phyloP scores from a whole-genome alignment of 2,888 invertebrate genomes.

The Enoplolaimus lenunculus region DNA sequence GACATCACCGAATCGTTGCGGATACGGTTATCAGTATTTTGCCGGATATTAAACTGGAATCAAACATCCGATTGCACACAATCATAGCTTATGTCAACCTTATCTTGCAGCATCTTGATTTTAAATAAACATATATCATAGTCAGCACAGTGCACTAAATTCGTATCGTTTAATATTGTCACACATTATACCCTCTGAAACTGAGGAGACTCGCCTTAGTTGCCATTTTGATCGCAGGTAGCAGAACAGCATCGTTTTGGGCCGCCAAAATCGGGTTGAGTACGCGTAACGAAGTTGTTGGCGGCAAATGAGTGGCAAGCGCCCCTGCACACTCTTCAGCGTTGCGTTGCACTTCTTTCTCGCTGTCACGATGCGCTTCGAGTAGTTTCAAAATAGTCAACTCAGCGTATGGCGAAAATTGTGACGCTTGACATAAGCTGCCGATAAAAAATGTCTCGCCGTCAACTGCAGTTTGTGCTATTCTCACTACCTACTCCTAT shows the following conservation, averaged over 20 bases:
- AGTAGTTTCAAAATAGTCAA: conserved; percentile 74
- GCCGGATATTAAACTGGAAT: too few species aligned
- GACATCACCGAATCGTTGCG: too few species aligned
- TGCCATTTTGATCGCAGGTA: conserved; percentile 80
- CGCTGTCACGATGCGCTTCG: conserved; percentile 58
- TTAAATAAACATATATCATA: too few species aligned
- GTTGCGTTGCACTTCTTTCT: conserved; percentile 58
- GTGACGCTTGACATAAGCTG: conserved; percentile 49
- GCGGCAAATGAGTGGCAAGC: conserved; percentile 64
- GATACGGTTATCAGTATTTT: too few species aligned
- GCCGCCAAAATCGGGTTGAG: conserved; percentile 66
- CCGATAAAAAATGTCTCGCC: conserved; percentile 17
- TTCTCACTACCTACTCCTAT: too few species aligned
- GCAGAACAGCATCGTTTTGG: conserved; percentile 65
- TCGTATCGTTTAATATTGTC: too few species aligned
- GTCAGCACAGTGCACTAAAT: too few species aligned
- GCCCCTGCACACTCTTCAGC: conserved; percentile 68
- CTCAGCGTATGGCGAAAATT: conserved; percentile 77
- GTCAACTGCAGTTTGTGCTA: too few species aligned
- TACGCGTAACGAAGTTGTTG: conserved; percentile 60
- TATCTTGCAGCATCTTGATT: too few species aligned
- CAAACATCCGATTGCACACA: too few species aligned
- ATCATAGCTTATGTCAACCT: too few species aligned
- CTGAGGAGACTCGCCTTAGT: conserved; percentile 48
- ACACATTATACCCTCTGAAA: too few species aligned